phyloP scores from a whole-genome alignment of 2,113 vertebrate species.

The Fulica atra region DNA sequence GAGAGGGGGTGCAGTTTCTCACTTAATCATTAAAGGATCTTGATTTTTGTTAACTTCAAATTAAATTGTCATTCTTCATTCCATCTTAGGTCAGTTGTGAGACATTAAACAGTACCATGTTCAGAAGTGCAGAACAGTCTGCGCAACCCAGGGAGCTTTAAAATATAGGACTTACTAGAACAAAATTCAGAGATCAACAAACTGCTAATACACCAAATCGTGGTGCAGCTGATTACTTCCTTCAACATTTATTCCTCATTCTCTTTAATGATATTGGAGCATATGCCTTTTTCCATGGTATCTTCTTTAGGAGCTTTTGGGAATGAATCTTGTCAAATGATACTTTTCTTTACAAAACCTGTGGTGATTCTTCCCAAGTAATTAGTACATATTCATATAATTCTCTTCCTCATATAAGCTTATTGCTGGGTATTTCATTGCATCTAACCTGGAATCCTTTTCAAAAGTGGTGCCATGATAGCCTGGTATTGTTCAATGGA shows the following conservation, averaged over 20 bases:
- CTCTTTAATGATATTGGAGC: not conserved
- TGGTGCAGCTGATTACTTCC: not conserved
- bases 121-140: not conserved
- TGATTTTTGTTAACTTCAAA: not conserved
- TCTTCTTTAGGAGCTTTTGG: not conserved
- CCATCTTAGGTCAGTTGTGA: not conserved
- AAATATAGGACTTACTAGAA: not conserved
- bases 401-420: not conserved
- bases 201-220: not conserved
- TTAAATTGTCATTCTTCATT: not conserved
- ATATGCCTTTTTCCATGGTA: not conserved
- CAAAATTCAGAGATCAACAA: not conserved
- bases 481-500: not conserved
- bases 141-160: not conserved
- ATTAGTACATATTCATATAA: not conserved
- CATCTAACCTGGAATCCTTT: not conserved
- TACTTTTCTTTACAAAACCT: not conserved
- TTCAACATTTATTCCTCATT: not conserved
- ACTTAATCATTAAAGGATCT: not conserved
- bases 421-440: not conserved
- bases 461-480: not conserved
- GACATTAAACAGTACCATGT: not conserved
- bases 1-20: not conserved
- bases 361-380: not conserved
- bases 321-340: not conserved